Conservation (phyloP, 2,113 vertebrate species). For the Opisthocomus hoazin region DNA sequence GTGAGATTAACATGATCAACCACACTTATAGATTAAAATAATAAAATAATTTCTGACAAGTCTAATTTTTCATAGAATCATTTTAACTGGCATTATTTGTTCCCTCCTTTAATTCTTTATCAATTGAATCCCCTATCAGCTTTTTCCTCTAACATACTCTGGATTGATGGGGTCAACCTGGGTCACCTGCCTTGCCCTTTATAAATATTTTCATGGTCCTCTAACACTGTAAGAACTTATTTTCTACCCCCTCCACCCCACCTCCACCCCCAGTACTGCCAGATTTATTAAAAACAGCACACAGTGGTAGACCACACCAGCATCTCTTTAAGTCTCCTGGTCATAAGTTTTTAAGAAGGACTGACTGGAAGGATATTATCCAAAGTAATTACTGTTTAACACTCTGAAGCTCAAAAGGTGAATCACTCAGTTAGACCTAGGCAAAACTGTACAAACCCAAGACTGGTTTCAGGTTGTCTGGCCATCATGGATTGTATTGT, state of each 20-base stretch:
- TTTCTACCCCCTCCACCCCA: no score
- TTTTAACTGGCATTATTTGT: not conserved
- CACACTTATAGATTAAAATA: not conserved
- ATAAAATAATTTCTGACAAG: not conserved
- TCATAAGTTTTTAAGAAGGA: not conserved
- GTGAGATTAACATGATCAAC: not conserved
- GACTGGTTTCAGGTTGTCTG: not conserved
- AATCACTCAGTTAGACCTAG: not conserved
- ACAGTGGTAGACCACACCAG: not conserved
- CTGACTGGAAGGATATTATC: not conserved
- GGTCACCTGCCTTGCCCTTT: not conserved
- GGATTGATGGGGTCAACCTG: not conserved
- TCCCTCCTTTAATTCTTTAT: constrained; percentile 2
- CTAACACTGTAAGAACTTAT: not conserved
- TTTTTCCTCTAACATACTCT: not conserved
- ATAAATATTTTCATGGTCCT: not conserved
- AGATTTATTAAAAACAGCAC: not conserved
- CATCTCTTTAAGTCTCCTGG: not conserved
- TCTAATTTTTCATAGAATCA: not conserved
- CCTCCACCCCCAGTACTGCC: not conserved
- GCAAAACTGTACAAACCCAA: not conserved
- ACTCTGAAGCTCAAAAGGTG: not conserved
- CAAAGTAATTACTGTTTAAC: not conserved
- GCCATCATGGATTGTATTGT: no score
- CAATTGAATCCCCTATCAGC: not conserved